Base-by-base conservation (phyloP, 2,888 invertebrate species). In the Amaurobius ferox region DNA sequence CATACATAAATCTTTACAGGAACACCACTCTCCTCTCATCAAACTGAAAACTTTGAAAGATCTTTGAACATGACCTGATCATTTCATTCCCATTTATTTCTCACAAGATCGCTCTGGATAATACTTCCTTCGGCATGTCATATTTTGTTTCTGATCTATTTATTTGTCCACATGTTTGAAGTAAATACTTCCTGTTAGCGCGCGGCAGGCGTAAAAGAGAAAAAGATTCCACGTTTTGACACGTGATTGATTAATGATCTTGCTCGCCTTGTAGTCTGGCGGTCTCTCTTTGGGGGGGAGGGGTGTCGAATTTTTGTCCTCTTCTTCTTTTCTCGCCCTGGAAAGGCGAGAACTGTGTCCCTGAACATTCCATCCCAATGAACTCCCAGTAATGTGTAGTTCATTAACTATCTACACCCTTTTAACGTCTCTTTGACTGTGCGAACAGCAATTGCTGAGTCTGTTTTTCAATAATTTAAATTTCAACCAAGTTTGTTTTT, bases 201-300 rank as follows among this genome's bases (percentile, higher is more conserved):
- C 2, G 55, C 55, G 55, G 55, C 55, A 55, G 6, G 11, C 55
- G 16, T 19, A 55, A 23, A 55, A 55, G 23, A 11, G 23, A 1
- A 23, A 23, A 55, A 55, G 55, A 55, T 23, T 55, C 55, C 55
- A 55, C 55, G 23, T 55, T 55, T 55, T 55, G 55, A 55, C 55
- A 55, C 11, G 19, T 55, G 55, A 55, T 55, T 55, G 55, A 55
- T 55, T 55, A 23, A 55, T 55, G 55, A 55, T 16, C 23, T 11
- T 1, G 23, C 13, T 16, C 23, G 19, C 44, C 44, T 44, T 44
- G 44, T 44, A 55, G 2, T 23, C 23, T 23, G 23, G 6, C 1
- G 55, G 19, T 19, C 23, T 55, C 55, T 55, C 23, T 23, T 55
- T 16, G 23, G 55, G 55, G 35, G n/a, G 55, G 11, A 55, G 55